Base-by-base conservation (phyloP, 2,113 vertebrate species). In the Speoplatyrhinus poulsoni region DNA sequence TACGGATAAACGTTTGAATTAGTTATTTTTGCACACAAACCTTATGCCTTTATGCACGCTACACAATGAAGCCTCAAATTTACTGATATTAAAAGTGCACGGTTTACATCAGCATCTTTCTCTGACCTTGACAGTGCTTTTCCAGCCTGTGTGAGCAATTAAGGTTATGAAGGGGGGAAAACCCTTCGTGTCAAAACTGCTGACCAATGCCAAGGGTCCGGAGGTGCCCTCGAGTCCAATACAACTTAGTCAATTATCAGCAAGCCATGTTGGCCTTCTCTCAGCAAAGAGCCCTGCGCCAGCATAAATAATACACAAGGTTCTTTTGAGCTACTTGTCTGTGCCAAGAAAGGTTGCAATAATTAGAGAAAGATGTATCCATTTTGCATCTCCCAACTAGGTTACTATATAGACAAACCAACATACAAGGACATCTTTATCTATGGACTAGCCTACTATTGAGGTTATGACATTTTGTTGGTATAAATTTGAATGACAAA, bases 231-330 rank as follows among this genome's bases (percentile, higher is more conserved):
- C 9, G 48, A 60, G 65, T 57, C 63, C 74, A 26, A 36, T n/a
- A 65, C 69, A 69, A 66, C 57, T 67, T 26, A 26, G 26, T 26
- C 32, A 17, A 79, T 77, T 82, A 82, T 80, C 73, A 74, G 67
- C 69, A 62, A 26, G 56, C 55, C 33, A 48, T 79, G 66, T 67
- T 60, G 65, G 41, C 62, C 73, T 62, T 70, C 63, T 76, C 79
- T 50, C 62, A 64, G 59, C 53, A 62, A 69, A 84, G 72, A 80
- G 55, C n/a, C 46, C 65, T 46, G 52, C 55, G 72, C 85, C 77
- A 72, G 80, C 80, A 81, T 69, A 77, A 82, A 77, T 6, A 16
- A 74, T 68, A 79, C 69, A 75, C 77, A 4, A 77, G 75, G 77
- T 77, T 19, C 59, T 78, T 74, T 57, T 63, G 65, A 85, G 67